Evolutionary conservation across 2,797 vertebrate species (phyloP).

Genomic region (Bufotes viridis): DNA sequence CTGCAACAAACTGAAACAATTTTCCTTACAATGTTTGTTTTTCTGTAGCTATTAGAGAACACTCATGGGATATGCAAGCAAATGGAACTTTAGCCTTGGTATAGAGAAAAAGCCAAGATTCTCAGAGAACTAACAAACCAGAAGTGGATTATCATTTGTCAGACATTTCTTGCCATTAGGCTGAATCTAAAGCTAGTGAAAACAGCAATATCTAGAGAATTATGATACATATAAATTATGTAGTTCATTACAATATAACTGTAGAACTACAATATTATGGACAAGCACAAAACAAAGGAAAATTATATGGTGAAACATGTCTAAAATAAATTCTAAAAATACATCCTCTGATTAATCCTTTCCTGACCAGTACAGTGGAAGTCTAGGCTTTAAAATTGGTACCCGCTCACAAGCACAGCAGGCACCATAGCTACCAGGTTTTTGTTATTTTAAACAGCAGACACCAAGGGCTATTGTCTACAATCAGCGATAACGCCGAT

Average conservation of each 20-base stretch:
- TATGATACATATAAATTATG: neutral
- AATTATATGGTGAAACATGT: no score
- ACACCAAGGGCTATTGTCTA: no score
- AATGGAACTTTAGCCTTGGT: slow-evolving; percentile 2
- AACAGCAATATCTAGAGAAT: neutral
- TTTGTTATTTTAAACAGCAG: no score
- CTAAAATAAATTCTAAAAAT: no score
- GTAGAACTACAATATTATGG: neutral
- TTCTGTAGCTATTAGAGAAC: slow-evolving; percentile 31
- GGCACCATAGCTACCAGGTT: no score
- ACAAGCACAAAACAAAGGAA: no score
- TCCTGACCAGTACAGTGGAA: no score
- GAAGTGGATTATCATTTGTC: neutral
- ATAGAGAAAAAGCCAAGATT: slow-evolving; percentile 5
- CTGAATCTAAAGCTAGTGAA: neutral
- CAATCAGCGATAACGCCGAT: no score
- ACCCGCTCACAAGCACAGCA: no score
- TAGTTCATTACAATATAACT: neutral
- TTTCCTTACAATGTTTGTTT: slow-evolving; percentile 35
- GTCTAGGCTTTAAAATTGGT: no score
- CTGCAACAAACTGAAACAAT: slow-evolving; percentile 26
- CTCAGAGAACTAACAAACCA: slow-evolving; percentile 10
- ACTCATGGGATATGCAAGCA: slow-evolving; percentile 29
- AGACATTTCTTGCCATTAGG: neutral
- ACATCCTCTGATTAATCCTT: no score